These are phyloP conservation scores for Brachyhypopomus occidentalis DNA, from an alignment of 2,113 vertebrate genomes.

Conservation along the genomic window DNA sequence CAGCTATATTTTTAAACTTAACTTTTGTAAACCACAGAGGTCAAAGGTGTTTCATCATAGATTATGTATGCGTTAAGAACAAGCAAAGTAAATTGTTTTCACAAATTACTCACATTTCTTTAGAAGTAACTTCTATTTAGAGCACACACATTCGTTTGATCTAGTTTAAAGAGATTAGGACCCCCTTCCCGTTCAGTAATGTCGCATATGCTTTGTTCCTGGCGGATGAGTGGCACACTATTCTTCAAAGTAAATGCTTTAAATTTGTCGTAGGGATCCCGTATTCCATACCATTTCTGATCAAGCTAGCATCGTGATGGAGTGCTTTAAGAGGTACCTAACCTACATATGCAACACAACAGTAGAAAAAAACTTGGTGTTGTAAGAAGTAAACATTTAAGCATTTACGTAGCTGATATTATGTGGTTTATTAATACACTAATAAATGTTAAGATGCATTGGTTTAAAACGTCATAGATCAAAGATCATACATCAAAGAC, in stretches of 20 bases:
- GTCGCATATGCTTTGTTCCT: neutral
- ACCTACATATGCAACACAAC: neutral
- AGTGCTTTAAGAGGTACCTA: neutral
- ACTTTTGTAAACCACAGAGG: conserved; percentile 33
- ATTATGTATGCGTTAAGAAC: neutral
- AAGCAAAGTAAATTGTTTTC: conserved; percentile 26
- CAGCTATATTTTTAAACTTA: neutral
- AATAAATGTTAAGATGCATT: no score
- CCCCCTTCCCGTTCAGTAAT: neutral
- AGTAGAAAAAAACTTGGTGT: neutral
- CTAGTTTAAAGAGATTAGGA: neutral
- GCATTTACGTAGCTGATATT: neutral
- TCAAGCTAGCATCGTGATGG: no score
- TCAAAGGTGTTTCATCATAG: conserved; percentile 11
- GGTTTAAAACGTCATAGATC: neutral
- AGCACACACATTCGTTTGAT: neutral
- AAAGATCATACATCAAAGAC: neutral
- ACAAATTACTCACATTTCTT: neutral
- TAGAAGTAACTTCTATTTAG: conserved; percentile 15
- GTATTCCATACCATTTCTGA: neutral
- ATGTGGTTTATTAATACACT: neutral
- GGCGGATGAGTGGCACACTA: neutral
- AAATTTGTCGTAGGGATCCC: neutral
- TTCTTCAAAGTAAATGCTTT: neutral
- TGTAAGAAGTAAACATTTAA: neutral